Evolutionary conservation across 2,113 vertebrate species (phyloP), one percentile per base, ranked within the genome.

Genomic region (Perca fluviatilis): DNA sequence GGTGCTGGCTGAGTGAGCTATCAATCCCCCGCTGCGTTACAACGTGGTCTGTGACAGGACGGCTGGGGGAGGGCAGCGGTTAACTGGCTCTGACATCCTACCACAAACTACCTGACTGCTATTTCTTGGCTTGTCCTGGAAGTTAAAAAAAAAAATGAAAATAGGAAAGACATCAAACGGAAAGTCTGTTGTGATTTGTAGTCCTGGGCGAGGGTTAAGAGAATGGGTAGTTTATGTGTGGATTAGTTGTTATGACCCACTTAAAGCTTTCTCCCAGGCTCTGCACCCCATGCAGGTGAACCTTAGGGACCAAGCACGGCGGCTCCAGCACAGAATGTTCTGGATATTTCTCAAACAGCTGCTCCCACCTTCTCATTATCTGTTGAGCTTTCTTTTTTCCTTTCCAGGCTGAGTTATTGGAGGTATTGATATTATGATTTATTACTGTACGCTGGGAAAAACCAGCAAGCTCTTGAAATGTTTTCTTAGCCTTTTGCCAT

Each of bases 261-360:
- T 84, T 81, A 62, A 88, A 83, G 60, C 33, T 40, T 40, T 43
- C 67, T 43, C 53, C 25, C 58, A 49, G 25, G 23, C 49, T 62
- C 72, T 8, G 47, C 60, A 54, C 2, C 50, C 27, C 5, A 49
- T 88, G 84, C 88, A 91, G 92, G 85, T 90, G 75, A 86, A 68
- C 63, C 36, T 14, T 23, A 77, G 70, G 74, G 80, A 43, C 86
- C 54, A 79, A 82, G 72, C 27, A 2, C 78, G 43, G 70, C 27
- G 18, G 53, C 76, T 86, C 25, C 64, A 67, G 89, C 86, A 90
- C 60, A n/a, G 81, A 93, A 89, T 91, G 92, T 92, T 89, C 88
- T 88, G 81, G 70, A 79, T 80, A 54, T 65, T 74, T 74, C 47
- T 84, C 83, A 78, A 57, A 58, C 89, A 88, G 82, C 84, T 88